Evolutionary conservation across 2,888 invertebrate genomes (phyloP), one percentile per base, ranked within the genome.

Genomic region (Philhelius pedissequus): DNA sequence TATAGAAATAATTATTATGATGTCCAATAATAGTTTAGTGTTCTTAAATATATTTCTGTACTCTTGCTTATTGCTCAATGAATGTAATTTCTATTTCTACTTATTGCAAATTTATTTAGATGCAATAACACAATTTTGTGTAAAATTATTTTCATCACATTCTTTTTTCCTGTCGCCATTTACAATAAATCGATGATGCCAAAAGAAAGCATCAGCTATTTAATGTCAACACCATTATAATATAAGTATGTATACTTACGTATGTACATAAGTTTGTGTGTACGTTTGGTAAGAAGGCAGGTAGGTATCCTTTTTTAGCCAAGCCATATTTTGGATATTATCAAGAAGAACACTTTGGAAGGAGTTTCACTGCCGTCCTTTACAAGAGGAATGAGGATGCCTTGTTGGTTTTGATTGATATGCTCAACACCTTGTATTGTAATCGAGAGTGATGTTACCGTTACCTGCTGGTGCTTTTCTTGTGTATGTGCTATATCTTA

Each of bases 401-500:
- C 50, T 71, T 76, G 70, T 71, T 71, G 70, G 48, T 71, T 81
- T 78, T 83, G 82, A 83, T 83, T 83, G 78, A 83, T 83, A 43
- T 74, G 64, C 69, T 62, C 56, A 40, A 74, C 73, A 82, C 68
- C 71, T 68, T 71, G 56, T 69, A 62, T 73, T 76, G 66, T 78
- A 56, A 83, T 78, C 50, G 56, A 43, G 69, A 77, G 68, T 32
- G 43, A 48, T 48, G 45, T 40, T 62, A 27, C 27, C 60, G 22
- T 43, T 60, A 40, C 4, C 40, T 60, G 38, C 38, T 38, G 13
- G 4, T 22, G 15, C 25, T 25, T 48, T 11, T 9, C 27, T 40
- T 22, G n/a, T 15, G 56, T 38, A 35, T 58, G n/a, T n/a, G n/a
- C n/a, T n/a, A n/a, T n/a, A n/a, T n/a, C n/a, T n/a, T n/a, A n/a